phyloP scores from a whole-genome alignment of 2,888 invertebrate genomes.

The Rhamphomyia laevipes region DNA sequence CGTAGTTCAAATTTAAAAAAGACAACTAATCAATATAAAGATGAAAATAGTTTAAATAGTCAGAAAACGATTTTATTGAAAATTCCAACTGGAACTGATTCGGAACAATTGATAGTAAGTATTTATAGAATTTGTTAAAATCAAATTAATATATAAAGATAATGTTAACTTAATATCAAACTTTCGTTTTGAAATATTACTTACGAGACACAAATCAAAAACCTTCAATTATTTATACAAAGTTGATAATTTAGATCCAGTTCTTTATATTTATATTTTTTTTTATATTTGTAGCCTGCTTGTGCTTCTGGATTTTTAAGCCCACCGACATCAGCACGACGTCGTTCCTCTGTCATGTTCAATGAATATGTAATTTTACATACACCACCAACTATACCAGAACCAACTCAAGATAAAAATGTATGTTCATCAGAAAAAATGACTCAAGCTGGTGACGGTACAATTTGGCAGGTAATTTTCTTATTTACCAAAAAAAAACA shows the following conservation, averaged over 20 bases:
- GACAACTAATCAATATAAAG: conserved; percentile 20
- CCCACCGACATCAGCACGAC: conserved; percentile 54
- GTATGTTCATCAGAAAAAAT: conserved; percentile 78
- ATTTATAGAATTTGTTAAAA: neutral
- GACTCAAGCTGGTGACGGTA: conserved; percentile 71
- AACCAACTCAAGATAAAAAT: conserved; percentile 38
- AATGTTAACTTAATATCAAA: too few relatives aligned
- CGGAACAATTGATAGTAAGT: conserved; percentile 37
- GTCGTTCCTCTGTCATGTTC: conserved; percentile 80
- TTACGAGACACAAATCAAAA: too few relatives aligned
- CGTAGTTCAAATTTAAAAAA: conserved; percentile 27
- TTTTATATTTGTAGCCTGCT: conserved; percentile 40
- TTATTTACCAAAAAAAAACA: neutral
- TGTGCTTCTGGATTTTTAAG: conserved; percentile 57
- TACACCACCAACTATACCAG: conserved; percentile 38
- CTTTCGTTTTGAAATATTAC: too few relatives aligned
- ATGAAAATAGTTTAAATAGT: conserved; percentile 18
- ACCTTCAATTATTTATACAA: too few relatives aligned
- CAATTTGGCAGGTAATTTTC: conserved; percentile 48
- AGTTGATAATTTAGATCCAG: neutral
- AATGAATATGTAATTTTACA: conserved; percentile 73
- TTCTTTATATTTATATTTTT: neutral
- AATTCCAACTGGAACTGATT: conserved; percentile 32
- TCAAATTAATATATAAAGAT: too few relatives aligned
- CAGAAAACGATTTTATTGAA: conserved; percentile 36